Base-by-base conservation (phyloP, 1,140 invertebrate genomes). In the Physella acuta region DNA sequence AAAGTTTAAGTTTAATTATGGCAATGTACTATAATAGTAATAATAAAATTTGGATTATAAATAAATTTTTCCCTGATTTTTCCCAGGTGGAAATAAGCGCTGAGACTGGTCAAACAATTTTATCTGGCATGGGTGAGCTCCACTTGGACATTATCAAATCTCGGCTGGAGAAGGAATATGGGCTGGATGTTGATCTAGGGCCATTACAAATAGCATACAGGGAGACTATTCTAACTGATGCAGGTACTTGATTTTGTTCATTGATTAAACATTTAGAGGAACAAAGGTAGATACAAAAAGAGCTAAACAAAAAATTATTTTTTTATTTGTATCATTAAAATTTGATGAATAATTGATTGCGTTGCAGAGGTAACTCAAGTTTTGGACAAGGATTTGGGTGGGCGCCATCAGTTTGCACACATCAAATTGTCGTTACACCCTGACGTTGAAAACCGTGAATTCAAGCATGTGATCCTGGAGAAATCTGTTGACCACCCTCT, bases 91-190 rank as follows among this genome's bases (percentile, higher is more conserved):
- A 85, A 31, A 82, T 88, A 30, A 90, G 97, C 81, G 53, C 73
- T 56, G 79, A 82, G 17, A 82, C 82, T 14, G 80, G 79, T 8
- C 94, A 98, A 86, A 94, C 91, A 0, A 89, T 97, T 72, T 86
- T 97, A 2, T 90, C 89, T 67, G 92, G 84, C 0, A 99, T 99
- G 96, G 97, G 97, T 8, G 95, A 99, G 86, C 86, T 99, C 3
- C 97, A 99, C 84, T 87, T 99, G 68, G 95, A 99, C 77, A 92
- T 99, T 56, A 67, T 75, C 39, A 92, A 92, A 71, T 78, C 82
- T 58, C 71, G 83, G 24, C 76, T 86, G 33, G 30, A 75, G 28
- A 77, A 76, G 53, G 95, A 99, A 76, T 98, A 94, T 84, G 94
- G 93, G 82, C 90, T 99, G 61, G 92, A 99, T 44, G 94, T 90